A percentile compares a stretch with the other conserved stretches of the same genome.
phyloP scores from a whole-genome alignment of 2,888 invertebrate species.

The Leuctra nigra region DNA sequence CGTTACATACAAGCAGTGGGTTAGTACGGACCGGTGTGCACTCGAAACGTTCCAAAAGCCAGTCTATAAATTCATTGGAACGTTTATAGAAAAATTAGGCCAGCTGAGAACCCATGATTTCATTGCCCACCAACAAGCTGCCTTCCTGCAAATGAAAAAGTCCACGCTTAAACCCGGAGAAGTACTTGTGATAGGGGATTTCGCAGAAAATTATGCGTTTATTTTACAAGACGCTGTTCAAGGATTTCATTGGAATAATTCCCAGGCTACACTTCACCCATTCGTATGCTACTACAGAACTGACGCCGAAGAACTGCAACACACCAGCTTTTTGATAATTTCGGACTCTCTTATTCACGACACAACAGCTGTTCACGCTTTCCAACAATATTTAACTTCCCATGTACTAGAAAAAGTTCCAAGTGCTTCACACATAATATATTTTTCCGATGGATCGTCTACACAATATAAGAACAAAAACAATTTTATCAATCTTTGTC shows the following conservation, averaged over 20 bases:
- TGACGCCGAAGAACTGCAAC: conserved; percentile 17
- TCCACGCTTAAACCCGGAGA: conserved; percentile 20
- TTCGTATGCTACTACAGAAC: conserved; percentile 22
- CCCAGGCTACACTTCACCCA: conserved; percentile 28
- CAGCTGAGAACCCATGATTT: conserved; percentile 24
- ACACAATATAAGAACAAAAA: conserved; percentile 9
- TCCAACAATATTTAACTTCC: conserved; percentile 25
- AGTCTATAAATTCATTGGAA: conserved; percentile 25
- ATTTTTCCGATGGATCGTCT: conserved; percentile 5
- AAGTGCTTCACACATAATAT: not conserved
- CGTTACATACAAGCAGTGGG: conserved; percentile 29
- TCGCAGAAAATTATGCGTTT: conserved; percentile 21
- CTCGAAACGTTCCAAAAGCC: conserved; percentile 27
- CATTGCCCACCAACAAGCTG: conserved; percentile 26
- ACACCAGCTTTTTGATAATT: conserved; percentile 26
- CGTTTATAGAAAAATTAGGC: conserved; percentile 22
- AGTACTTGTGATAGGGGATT: conserved; percentile 26
- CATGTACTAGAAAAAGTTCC: conserved; percentile 25
- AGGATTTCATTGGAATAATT: conserved; percentile 26
- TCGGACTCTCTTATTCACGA: conserved; percentile 27
- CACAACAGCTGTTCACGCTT: not conserved
- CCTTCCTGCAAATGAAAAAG: conserved; percentile 23
- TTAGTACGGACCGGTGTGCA: conserved; percentile 26
- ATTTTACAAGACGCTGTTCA: conserved; percentile 21
- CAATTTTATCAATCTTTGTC: conserved; percentile 9